Percentiles rank a stretch among this genome's conserved stretches.
Evolutionary conservation across 2,113 vertebrate genomes (phyloP).

Genomic region (Lophochroa leadbeateri): DNA sequence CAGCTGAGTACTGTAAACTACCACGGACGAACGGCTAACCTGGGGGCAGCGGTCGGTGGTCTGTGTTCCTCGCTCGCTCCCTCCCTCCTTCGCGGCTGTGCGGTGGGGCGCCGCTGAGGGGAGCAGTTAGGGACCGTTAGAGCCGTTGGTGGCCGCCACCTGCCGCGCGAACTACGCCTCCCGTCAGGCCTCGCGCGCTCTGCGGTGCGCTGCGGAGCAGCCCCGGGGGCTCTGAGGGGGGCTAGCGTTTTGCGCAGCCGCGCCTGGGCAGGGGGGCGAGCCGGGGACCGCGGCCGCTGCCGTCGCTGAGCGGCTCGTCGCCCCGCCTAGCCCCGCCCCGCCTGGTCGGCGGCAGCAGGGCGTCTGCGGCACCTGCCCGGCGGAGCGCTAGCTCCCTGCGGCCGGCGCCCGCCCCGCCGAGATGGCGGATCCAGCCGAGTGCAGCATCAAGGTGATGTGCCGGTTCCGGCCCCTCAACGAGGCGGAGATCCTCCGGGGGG

Average conservation of each 20-base stretch:
- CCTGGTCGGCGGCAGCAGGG: background rate
- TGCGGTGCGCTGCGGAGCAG: background rate
- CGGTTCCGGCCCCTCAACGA: constrained; percentile 91
- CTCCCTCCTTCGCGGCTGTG: no score
- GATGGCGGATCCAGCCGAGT: constrained; percentile 88
- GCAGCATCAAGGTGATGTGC: constrained; percentile 95
- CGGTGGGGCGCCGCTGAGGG: background rate
- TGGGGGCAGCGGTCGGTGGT: background rate
- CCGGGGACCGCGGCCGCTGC: background rate
- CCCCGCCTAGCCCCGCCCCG: background rate
- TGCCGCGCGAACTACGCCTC: constrained; percentile 33
- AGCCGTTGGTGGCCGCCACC: background rate
- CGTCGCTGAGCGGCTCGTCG: background rate
- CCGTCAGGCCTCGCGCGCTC: background rate
- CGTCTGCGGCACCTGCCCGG: background rate
- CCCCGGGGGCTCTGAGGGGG: background rate
- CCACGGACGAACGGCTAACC: no score
- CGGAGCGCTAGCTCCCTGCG: constrained; percentile 18
- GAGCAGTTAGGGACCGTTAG: background rate
- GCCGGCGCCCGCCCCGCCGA: background rate
- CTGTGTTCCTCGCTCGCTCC: background rate
- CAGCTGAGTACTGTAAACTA: rapidly evolving
- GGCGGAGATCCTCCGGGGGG: constrained; percentile 86
- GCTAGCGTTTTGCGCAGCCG: background rate
- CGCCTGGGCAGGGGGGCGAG: background rate